Evolutionary conservation across 2,888 invertebrate genomes (phyloP).

Genomic region (Micoletzkya japonica): DNA sequence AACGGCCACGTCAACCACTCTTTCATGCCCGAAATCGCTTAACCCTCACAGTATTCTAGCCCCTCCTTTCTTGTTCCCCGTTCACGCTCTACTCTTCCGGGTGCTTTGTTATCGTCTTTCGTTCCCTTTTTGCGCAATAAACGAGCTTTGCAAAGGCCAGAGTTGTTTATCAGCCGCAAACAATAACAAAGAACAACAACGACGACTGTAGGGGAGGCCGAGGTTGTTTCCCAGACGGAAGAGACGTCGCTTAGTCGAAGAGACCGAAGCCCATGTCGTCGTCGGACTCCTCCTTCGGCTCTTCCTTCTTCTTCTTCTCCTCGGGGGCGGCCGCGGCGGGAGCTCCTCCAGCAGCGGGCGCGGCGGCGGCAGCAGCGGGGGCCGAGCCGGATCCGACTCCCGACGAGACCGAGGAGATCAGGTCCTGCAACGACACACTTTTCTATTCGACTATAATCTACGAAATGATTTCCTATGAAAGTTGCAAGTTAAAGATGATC

Average conservation of each 20-base stretch:
- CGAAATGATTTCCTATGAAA: background rate
- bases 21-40: slow-evolving; percentile 17
- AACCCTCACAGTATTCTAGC: background rate
- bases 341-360: slow-evolving; percentile 60
- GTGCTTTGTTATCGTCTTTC: background rate
- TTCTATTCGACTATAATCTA: background rate
- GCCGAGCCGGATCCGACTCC: slow-evolving; percentile 83
- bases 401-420: slow-evolving; percentile 64
- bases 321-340: slow-evolving; percentile 60
- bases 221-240: slow-evolving; percentile 9
- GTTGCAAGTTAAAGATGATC: background rate
- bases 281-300: slow-evolving; percentile 29
- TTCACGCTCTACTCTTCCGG: background rate
- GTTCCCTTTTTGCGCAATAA: background rate
- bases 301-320: slow-evolving; percentile 31
- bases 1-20: slow-evolving; percentile 16
- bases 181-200: slow-evolving; percentile 17
- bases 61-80: background rate
- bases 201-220: background rate
- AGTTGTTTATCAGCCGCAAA: slow-evolving; percentile 11
- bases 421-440: no score
- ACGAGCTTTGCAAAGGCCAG: background rate
- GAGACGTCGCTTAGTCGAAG: slow-evolving; percentile 14
- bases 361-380: slow-evolving; percentile 66
- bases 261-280: slow-evolving; percentile 28